Conservation (phyloP, 2,888 invertebrate species). For the Boloria euphrosyne region DNA sequence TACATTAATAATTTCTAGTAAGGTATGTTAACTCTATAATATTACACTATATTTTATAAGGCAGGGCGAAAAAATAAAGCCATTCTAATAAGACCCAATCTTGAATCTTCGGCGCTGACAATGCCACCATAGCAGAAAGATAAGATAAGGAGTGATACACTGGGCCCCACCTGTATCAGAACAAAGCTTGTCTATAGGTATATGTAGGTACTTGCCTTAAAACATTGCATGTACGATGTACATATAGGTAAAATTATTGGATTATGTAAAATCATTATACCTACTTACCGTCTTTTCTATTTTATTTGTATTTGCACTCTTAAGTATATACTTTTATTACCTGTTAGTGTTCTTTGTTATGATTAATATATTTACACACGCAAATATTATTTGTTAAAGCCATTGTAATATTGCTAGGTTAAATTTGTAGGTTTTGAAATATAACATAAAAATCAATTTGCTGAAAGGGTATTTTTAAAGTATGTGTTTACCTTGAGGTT, state of each 20-base stretch:
- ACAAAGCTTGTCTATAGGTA: conserved; percentile 30
- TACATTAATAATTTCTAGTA: no score
- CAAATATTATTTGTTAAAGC: no score
- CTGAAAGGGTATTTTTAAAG: no score
- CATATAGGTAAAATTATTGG: neutral
- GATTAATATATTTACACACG: no score
- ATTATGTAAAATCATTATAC: neutral
- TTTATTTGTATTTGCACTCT: no score
- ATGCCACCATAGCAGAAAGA: conserved; percentile 56
- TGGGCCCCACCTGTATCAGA: conserved; percentile 40
- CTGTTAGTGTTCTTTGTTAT: no score
- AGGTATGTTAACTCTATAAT: neutral
- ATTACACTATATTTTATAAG: no score
- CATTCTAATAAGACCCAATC: conserved; percentile 37
- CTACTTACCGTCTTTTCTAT: neutral
- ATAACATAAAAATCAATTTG: no score
- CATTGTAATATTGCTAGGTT: no score
- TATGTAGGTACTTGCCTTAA: conserved; percentile 17
- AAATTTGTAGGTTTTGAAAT: no score
- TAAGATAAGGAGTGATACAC: conserved; percentile 61
- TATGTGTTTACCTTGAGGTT: no score
- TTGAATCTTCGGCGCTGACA: conserved; percentile 51
- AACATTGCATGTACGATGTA: conserved; percentile 6
- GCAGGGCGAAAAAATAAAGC: conserved; percentile 25
- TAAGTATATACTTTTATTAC: no score